A percentile compares a stretch with the other conserved stretches of the same genome.
These are phyloP conservation scores for Aleadryas rufinucha DNA, from an alignment of 2,113 vertebrate species.

Conservation along the genomic window DNA sequence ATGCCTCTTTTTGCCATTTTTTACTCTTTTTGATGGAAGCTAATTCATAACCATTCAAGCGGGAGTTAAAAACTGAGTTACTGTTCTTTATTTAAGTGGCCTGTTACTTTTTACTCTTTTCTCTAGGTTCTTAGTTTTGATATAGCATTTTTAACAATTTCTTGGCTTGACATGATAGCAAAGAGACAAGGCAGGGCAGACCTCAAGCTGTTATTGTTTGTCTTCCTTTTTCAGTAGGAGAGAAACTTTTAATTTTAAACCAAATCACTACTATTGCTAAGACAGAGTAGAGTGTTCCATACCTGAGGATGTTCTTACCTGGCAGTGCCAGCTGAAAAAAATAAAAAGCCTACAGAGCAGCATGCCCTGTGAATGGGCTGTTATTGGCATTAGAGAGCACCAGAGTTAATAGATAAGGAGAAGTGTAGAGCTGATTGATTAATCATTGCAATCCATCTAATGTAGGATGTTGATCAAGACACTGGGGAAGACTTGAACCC, in stretches of 20 bases:
- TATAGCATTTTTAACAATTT: neutral
- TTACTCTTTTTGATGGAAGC: neutral
- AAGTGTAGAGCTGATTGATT: neutral
- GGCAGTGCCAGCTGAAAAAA: neutral
- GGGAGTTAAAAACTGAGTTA: neutral
- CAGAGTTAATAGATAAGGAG: neutral
- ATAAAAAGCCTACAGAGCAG: neutral
- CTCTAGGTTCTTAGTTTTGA: neutral
- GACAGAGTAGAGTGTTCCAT: neutral
- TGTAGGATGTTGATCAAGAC: conserved; percentile 95
- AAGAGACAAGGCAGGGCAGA: neutral
- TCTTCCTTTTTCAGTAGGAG: neutral
- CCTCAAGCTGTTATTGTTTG: neutral
- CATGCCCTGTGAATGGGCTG: neutral
- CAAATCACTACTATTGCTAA: neutral
- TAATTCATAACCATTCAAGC: neutral
- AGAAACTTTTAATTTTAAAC: neutral
- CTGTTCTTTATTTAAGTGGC: neutral
- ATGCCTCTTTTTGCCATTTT: accelerated
- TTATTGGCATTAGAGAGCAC: neutral
- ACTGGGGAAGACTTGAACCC: conserved; percentile 96
- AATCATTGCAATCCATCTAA: neutral
- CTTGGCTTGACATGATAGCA: neutral
- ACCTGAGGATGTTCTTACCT: neutral
- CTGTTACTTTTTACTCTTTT: neutral